Conservation (phyloP, 37 sponge, comb jelly and placozoan genomes). For the Ephydatia muelleri region DNA sequence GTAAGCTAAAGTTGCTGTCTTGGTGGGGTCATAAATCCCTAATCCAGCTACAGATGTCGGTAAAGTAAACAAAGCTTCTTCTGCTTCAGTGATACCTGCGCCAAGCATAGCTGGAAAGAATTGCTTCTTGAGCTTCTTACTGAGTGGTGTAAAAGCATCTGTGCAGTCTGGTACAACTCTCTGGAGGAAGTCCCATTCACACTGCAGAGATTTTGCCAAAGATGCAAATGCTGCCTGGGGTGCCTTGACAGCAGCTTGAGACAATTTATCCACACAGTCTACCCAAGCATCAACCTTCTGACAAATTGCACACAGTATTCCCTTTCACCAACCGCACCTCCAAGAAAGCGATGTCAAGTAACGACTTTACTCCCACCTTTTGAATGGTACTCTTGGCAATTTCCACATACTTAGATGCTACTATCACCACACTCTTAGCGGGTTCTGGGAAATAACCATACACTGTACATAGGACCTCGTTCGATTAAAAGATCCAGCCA, state of each 20-base stretch:
- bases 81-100: constrained; percentile 6
- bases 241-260: not conserved
- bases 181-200: constrained; percentile 29
- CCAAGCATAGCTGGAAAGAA: not conserved
- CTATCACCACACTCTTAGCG: too few species aligned
- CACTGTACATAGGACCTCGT: too few species aligned
- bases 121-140: not conserved
- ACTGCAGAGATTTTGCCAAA: constrained; percentile 24
- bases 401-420: too few species aligned
- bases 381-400: too few species aligned
- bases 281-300: constrained; percentile 9
- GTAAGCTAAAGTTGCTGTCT: too few species aligned
- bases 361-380: too few species aligned
- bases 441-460: too few species aligned
- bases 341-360: too few species aligned
- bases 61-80: constrained; percentile 3
- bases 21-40: too few species aligned
- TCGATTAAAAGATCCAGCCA: too few species aligned
- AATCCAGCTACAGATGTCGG: not conserved
- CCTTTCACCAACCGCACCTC: too few species aligned
- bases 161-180: constrained; percentile 16
- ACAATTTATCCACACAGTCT: not conserved
- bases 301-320: too few species aligned
- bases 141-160: constrained; percentile 26
- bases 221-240: constrained; percentile 26